A percentile compares a stretch with the other conserved stretches of the same genome.
Conservation (phyloP, 1,140 invertebrate genomes). For the Homalodisca vitripennis region DNA sequence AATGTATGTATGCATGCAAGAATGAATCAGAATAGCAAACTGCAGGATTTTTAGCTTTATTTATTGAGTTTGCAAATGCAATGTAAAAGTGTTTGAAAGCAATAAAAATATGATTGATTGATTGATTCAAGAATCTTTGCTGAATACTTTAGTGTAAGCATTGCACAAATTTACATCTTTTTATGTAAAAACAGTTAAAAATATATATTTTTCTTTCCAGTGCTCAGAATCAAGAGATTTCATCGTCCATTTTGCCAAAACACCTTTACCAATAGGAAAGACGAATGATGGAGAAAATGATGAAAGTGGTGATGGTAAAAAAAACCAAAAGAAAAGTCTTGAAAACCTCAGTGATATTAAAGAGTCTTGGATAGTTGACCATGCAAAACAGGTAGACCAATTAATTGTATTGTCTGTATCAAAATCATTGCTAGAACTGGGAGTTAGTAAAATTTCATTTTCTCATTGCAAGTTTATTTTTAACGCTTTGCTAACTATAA, state of each 20-base stretch:
- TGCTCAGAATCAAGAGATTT: conserved; percentile 30
- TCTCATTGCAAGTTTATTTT: too few relatives aligned
- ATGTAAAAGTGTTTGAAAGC: neutral
- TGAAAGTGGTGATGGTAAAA: neutral
- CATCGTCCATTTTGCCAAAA: conserved; percentile 32
- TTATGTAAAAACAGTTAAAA: neutral
- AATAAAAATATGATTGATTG: neutral
- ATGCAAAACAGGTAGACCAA: conserved; percentile 27
- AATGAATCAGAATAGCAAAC: too few relatives aligned
- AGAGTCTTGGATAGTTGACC: conserved; percentile 20
- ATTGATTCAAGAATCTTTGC: neutral
- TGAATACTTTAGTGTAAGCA: neutral
- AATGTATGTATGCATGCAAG: too few relatives aligned
- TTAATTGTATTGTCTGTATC: too few relatives aligned
- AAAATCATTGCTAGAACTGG: too few relatives aligned
- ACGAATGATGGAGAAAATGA: neutral
- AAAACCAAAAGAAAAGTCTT: neutral
- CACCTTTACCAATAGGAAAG: conserved; percentile 26
- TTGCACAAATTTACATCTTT: neutral
- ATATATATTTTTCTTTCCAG: conserved; percentile 22
- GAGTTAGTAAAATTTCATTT: too few relatives aligned
- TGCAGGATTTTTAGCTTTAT: too few relatives aligned
- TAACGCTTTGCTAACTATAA: neutral
- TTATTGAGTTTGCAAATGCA: neutral
- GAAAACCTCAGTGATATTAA: conserved; percentile 21